These are phyloP conservation scores for Gila robusta DNA, from an alignment of 2,797 vertebrate species.

Conservation along the genomic window DNA sequence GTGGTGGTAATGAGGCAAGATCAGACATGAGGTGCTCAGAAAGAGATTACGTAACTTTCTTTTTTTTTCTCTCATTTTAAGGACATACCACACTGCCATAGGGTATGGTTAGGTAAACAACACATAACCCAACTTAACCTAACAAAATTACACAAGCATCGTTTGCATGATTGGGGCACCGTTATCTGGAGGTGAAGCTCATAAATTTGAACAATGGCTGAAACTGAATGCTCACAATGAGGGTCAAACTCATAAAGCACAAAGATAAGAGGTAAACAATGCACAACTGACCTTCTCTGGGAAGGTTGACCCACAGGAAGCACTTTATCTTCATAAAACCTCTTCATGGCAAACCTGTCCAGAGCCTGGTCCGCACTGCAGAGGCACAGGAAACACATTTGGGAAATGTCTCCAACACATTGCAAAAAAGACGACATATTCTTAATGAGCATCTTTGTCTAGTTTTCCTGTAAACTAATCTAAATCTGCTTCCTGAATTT, in stretches of 20 bases:
- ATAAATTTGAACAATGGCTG: constrained; percentile 31
- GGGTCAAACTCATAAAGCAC: constrained; percentile 44
- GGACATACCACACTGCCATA: neutral
- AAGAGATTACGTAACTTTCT: neutral
- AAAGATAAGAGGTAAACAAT: constrained; percentile 44
- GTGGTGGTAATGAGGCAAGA: too few relatives aligned
- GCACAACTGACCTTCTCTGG: constrained; percentile 89
- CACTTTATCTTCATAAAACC: constrained; percentile 98
- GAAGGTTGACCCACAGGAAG: constrained; percentile 96
- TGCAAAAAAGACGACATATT: neutral
- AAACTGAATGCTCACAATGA: constrained; percentile 4
- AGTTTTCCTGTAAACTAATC: neutral
- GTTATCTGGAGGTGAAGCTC: constrained; percentile 19
- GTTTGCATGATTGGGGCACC: neutral
- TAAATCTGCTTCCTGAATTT: neutral
- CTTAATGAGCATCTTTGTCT: neutral
- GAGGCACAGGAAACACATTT: constrained; percentile 34
- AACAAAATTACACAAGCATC: neutral
- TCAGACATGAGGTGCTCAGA: neutral
- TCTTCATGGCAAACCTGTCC: constrained; percentile 98
- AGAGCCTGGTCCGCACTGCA: constrained; percentile 93
- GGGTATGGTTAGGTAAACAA: neutral
- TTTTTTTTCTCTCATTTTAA: neutral
- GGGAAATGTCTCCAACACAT: neutral
- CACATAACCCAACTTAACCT: neutral